Evolutionary conservation across 2,888 invertebrate species (phyloP).

Genomic region (Dynastes tityus): DNA sequence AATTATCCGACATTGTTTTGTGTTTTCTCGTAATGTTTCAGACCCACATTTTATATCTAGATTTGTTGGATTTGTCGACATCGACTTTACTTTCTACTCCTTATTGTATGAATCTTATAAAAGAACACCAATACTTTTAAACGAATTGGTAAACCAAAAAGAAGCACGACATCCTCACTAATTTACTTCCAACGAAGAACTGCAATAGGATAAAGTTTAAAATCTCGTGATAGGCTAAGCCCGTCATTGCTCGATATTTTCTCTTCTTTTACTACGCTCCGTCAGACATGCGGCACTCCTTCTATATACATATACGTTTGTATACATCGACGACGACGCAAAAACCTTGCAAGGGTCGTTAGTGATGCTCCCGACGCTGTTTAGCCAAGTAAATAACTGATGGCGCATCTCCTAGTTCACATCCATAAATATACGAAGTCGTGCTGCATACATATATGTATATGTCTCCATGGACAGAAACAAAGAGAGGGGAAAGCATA

Average conservation of each 20-base stretch:
- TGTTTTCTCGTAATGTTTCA: no score
- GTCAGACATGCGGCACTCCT: slow-evolving; percentile 5
- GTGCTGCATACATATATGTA: not conserved
- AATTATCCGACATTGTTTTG: no score
- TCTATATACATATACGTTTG: not conserved
- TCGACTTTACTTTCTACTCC: not conserved
- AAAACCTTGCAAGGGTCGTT: slow-evolving; percentile 55
- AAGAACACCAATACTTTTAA: slow-evolving; percentile 25
- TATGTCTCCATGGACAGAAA: not conserved
- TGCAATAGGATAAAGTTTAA: slow-evolving; percentile 32
- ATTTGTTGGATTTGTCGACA: no score
- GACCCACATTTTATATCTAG: no score
- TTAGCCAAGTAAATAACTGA: slow-evolving; percentile 57
- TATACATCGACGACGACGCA: slow-evolving; percentile 34
- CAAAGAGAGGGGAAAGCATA: not conserved
- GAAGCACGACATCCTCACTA: slow-evolving; percentile 13
- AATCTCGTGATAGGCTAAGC: slow-evolving; percentile 26
- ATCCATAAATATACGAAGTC: slow-evolving; percentile 55
- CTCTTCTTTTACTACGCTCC: not conserved
- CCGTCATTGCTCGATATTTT: slow-evolving; percentile 11
- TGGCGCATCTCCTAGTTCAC: slow-evolving; percentile 56
- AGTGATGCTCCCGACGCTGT: slow-evolving; percentile 53
- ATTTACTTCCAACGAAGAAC: slow-evolving; percentile 21
- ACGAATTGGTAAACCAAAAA: slow-evolving; percentile 22
- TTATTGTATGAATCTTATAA: not conserved